phyloP scores from a whole-genome alignment of 2,113 vertebrate species.

The Vimba vimba region DNA sequence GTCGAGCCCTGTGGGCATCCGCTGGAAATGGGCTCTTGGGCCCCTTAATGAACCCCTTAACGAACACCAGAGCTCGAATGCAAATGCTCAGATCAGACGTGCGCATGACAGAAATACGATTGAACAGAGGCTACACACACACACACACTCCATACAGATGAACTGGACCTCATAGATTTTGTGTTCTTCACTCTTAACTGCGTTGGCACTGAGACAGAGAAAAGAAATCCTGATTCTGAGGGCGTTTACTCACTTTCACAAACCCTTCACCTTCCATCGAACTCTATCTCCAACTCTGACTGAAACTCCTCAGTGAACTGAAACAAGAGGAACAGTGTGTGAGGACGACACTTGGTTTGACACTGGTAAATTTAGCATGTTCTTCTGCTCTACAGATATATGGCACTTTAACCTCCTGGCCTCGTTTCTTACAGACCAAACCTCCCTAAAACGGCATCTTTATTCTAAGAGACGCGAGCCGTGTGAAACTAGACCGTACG shows the following conservation, averaged over 20 bases:
- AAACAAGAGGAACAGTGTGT: not conserved
- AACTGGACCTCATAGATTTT: not conserved
- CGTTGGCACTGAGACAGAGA: not conserved
- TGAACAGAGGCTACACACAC: no score
- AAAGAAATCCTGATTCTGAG: constrained; percentile 26
- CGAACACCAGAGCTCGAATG: not conserved
- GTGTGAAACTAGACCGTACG: not conserved
- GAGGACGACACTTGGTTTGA: constrained; percentile 59
- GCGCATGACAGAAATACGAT: not conserved
- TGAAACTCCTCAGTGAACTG: not conserved
- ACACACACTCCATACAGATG: not conserved
- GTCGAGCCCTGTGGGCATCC: constrained; percentile 68
- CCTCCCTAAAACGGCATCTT: not conserved
- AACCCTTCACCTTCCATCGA: not conserved
- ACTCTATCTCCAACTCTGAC: not conserved
- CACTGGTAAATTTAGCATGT: constrained; percentile 61
- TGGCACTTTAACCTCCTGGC: constrained; percentile 61
- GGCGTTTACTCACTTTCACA: not conserved
- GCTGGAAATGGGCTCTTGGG: constrained; percentile 62
- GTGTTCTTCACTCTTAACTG: not conserved
- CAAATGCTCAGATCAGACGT: not conserved
- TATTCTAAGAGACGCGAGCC: not conserved
- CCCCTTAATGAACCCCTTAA: constrained; percentile 15
- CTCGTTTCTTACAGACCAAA: not conserved
- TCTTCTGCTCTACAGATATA: constrained; percentile 60